Base-by-base conservation (phyloP, 2,797 vertebrate species). In the Uromys caudimaculatus region DNA sequence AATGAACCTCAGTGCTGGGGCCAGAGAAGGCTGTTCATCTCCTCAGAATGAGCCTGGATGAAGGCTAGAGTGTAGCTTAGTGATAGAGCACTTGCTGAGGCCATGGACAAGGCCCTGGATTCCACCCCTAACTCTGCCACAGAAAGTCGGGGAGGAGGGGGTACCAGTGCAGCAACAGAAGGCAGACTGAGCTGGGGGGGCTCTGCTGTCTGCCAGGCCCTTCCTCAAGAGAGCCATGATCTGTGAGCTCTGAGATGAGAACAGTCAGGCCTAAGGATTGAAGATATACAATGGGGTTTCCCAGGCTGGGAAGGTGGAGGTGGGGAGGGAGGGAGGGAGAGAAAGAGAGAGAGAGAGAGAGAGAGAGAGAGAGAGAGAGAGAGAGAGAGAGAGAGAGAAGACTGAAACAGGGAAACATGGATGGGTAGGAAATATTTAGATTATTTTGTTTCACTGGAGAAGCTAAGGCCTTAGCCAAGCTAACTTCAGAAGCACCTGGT, bases 181-280 rank as follows among this genome's bases (percentile, higher is more conserved):
- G 2, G 23, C 0, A 38, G 62, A 41, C 52, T 5, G 14, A 6
- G 2, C 58, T 16, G n/a, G 0, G 32, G 2, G 0, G 32, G 17
- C 38, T 89, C 47, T 41, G 78, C 41, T 60, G 64, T 50, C 35
- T 24, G n/a, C 54, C 11, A 78, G 23, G 60, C 71, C 17, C 58
- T 29, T 77, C 24, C 19, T 69, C 17, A 10, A 75, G 54, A 73
- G 23, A 50, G 1, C 7, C 5, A 41, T 13, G 71, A 76, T 71
- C 58, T 79, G 29, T 47, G 54, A 35, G 21, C 81, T 73, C 60
- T 44, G 27, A 50, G 38, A 47, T 47, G 21, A 38, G 47, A 52
- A 44, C 16, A 13, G 9, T 27, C 6, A 24, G 75, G 23, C 29
- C 79, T 64, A 35, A 47, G 81, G 58, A 62, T 85, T 41, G n/a